Evolutionary conservation across 2,113 vertebrate species (phyloP).

Genomic region (Nycticebus coucang): DNA sequence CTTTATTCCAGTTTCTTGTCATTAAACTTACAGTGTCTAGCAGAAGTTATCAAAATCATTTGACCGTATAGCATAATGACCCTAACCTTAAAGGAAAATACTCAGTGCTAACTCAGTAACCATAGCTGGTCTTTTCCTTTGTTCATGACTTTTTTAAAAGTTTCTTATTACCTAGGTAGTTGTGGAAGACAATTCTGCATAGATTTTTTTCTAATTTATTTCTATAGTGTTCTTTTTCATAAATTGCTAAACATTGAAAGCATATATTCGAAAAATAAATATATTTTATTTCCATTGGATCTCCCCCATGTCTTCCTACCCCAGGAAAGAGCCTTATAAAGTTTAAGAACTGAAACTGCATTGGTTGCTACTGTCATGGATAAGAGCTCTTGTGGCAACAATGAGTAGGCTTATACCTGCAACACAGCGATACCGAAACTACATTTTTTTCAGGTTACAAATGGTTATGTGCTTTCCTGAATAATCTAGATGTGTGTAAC

Average conservation of each 20-base stretch:
- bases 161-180: slow-evolving; percentile 4
- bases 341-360: slow-evolving; percentile 27
- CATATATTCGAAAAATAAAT: slow-evolving; percentile 8
- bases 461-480: not conserved
- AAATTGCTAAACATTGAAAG: not conserved
- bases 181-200: not conserved
- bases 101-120: not conserved
- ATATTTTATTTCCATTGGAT: not conserved
- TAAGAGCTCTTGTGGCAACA: not conserved
- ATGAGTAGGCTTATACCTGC: not conserved
- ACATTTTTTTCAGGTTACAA: not conserved
- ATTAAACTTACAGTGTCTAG: not conserved
- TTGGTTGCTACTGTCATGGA: not conserved
- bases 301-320: not conserved
- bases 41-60: not conserved
- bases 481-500: accelerated
- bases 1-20: not conserved
- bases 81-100: not conserved
- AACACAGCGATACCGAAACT: not conserved
- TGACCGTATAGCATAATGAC: not conserved
- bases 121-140: not conserved
- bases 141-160: not conserved
- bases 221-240: slow-evolving; percentile 12
- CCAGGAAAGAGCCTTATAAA: not conserved
- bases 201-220: not conserved